Evolutionary conservation across 2,797 vertebrate species (phyloP), one percentile per base, ranked within the genome.

Genomic region (Epinephelus malabaricus): DNA sequence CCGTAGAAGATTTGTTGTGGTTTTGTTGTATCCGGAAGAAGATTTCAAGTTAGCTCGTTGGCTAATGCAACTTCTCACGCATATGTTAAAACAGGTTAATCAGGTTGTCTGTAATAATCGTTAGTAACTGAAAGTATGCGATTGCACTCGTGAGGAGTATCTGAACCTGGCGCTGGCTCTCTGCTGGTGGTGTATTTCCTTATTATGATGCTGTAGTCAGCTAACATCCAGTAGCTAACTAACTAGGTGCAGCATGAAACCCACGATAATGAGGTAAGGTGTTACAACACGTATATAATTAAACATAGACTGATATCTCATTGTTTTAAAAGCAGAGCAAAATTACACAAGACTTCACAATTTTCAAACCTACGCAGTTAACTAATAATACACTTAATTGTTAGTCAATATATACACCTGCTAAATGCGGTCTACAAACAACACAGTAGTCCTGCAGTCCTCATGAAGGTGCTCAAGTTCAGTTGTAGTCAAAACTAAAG

Each of bases 1-100:
- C 90, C 84, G 84, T 92, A 91, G 75, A 6, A 56, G 83, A 86
- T 90, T 93, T 94, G 90, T 94, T 94, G 89, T 90, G 76, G 71
- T 84, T 90, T 73, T 80, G 71, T 81, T 88, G 55, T 80, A 80
- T 1, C 76, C 78, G 87, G 83, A 89, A 92, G 78, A 38, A 54
- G 19, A 34, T 56, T 73, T 72, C 13, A 75, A 87, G 27, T 90
- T 90, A 91, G 89, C 88, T 73, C 73, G 40, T 7, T 53, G 5
- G 69, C 76, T 74, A 55, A 63, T 56, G 10, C 23, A 55, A 70
- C 17, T 46, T 63, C 9, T 60, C 54, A 13, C 5, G 11, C 23
- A 5, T n/a, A 27, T 47, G 11, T 71, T 30, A 15, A n/a, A 40
- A 17, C 10, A 46, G 6, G 0, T 27, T 64, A 18, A 25, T 69